These are phyloP conservation scores for Piaya cayana DNA, from an alignment of 2,113 vertebrate genomes.

Conservation along the genomic window DNA sequence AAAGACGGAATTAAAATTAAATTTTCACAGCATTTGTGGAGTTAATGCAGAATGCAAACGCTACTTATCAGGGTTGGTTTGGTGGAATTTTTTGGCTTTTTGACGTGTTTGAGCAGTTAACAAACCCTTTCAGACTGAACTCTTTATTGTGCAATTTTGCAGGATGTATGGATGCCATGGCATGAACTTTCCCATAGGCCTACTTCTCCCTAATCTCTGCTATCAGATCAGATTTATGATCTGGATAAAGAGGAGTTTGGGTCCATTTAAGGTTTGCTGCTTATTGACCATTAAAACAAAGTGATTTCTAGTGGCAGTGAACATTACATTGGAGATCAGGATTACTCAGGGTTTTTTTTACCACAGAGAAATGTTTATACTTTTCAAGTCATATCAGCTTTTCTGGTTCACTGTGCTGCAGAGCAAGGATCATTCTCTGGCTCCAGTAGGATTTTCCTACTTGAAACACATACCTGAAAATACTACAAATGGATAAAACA, in stretches of 20 bases:
- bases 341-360: not conserved
- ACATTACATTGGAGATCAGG: not conserved
- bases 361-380: not conserved
- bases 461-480: not conserved
- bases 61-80: not conserved
- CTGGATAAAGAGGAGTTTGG: constrained; percentile 4
- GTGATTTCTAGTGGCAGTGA: constrained; percentile 8
- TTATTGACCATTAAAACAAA: constrained; percentile 16
- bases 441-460: not conserved
- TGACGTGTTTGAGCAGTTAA: not conserved
- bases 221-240: constrained; percentile 1
- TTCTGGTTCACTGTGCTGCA: not conserved
- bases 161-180: not conserved
- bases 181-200: not conserved
- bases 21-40: not conserved
- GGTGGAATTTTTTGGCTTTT: not conserved
- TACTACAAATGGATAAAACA: not conserved
- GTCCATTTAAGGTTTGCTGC: constrained; percentile 11
- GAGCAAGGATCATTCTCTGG: not conserved
- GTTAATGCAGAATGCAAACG: not conserved
- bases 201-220: not conserved
- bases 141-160: not conserved
- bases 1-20: not conserved
- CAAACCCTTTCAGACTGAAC: not conserved
- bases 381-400: not conserved